These are phyloP conservation scores for Temnopleurus reevesii DNA, from an alignment of 53 echinoderm and acorn worm species.

Conservation along the genomic window DNA sequence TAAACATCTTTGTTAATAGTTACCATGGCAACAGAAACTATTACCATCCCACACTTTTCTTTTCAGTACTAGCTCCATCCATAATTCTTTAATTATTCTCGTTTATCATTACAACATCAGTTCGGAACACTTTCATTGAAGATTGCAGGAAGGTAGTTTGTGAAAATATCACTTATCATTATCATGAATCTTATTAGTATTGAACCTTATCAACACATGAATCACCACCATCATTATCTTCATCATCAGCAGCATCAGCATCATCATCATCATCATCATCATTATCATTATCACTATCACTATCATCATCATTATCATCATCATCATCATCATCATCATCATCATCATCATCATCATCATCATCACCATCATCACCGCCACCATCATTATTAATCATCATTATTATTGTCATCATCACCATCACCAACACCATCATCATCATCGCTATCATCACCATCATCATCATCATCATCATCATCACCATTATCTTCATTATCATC, in stretches of 20 bases:
- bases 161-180: background rate
- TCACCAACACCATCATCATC: background rate
- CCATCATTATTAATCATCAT: background rate
- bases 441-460: background rate
- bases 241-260: background rate
- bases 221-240: background rate
- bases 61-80: background rate
- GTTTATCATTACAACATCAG: too few relatives aligned
- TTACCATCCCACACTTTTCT: background rate
- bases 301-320: background rate
- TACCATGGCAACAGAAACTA: background rate
- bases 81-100: too few relatives aligned
- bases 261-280: background rate
- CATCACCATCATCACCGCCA: background rate
- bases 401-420: background rate
- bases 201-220: background rate
- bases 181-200: background rate
- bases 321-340: background rate
- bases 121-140: too few relatives aligned
- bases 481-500: background rate
- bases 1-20: slow-evolving; percentile 1
- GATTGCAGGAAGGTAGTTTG: too few relatives aligned
- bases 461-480: slow-evolving; percentile 10
- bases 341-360: background rate
- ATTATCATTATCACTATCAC: background rate